A percentile compares a stretch with the other conserved stretches of the same genome.
Evolutionary conservation across 2,888 invertebrate species (phyloP).

Genomic region (Eremobia ochroleuca): DNA sequence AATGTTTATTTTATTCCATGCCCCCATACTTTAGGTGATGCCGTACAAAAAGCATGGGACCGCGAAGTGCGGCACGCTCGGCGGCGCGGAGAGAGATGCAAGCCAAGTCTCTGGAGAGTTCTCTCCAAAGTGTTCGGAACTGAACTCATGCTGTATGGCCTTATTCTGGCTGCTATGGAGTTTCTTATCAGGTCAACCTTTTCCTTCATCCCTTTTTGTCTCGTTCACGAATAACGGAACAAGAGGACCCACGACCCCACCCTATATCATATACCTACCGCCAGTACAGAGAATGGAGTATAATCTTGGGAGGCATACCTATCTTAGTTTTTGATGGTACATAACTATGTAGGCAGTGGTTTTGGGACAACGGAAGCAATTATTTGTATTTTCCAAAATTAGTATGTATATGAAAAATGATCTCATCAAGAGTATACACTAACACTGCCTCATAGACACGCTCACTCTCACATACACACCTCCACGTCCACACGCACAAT

Average conservation of each 20-base stretch:
- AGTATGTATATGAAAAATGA: not conserved
- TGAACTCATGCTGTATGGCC: conserved; percentile 92
- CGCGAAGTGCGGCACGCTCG: conserved; percentile 86
- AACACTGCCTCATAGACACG: too few species aligned
- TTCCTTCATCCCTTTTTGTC: not conserved
- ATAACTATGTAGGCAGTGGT: not conserved
- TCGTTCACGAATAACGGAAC: not conserved
- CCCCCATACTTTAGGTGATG: conserved; percentile 88
- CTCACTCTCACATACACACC: too few species aligned
- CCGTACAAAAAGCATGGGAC: conserved; percentile 92
- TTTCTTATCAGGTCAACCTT: conserved; percentile 88
- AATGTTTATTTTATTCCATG: not conserved
- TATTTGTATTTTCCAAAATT: not conserved
- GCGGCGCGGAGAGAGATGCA: conserved; percentile 69
- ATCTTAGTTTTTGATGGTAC: conserved; percentile 2
- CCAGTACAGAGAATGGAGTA: not conserved
- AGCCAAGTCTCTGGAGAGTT: conserved; percentile 92
- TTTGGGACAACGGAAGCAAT: not conserved
- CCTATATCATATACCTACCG: not conserved
- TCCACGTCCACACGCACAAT: too few species aligned
- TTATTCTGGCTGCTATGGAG: conserved; percentile 92
- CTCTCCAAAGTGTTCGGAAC: conserved; percentile 92
- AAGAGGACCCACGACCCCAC: not conserved
- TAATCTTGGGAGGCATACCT: not conserved
- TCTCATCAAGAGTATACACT: not conserved